Base-by-base conservation (phyloP, 2,113 vertebrate species). In the Halichoerus grypus region DNA sequence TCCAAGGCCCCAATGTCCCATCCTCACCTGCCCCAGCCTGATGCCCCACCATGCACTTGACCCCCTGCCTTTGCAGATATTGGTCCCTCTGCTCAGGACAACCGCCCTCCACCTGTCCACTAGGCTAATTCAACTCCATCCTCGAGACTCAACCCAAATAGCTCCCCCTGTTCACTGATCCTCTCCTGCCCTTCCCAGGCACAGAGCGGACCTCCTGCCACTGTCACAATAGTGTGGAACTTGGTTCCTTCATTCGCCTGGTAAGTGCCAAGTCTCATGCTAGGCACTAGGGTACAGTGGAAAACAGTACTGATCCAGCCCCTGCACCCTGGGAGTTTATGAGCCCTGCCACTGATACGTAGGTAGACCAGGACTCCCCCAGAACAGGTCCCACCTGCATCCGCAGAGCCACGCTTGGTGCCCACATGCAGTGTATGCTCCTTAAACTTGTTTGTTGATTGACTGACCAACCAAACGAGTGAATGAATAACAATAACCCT, bases 31-130 rank as follows among this genome's bases (percentile, higher is more conserved):
- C 67, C 11, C 28, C 13, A 31, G 86, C 72, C 65, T 72, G 5
- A 4, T 4, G 15, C 8, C 26, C n/a, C 3, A 2, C 16, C 57
- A 1, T 0, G 18, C 16, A 63, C 67, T 7, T 3, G 16, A 21
- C 28, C n/a, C 57, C 42, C 2, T 19, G 82, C 33, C 13, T 36
- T 74, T 26, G 21, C 28, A 14, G 0, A 1, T 24, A 28, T 16
- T 36, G 42, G 1, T n/a, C n/a, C 21, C 49, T 80, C 63, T 18
- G 31, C 46, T 46, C 22, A 4, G 22, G 51, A 55, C 10, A 6
- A 33, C 22, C 10, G 9, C 12, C 28, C 19, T 79, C 71, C 80
- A 46, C 36, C 42, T 87, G 31, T 5, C 46, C 39, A 2, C 31
- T 33, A 15, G 51, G 33, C 65, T 55, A 42, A 11, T n/a, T 21